A percentile compares a stretch with the other conserved stretches of the same genome.
phyloP scores from a whole-genome alignment of 2,113 vertebrate genomes.

The Oplegnathus fasciatus region DNA sequence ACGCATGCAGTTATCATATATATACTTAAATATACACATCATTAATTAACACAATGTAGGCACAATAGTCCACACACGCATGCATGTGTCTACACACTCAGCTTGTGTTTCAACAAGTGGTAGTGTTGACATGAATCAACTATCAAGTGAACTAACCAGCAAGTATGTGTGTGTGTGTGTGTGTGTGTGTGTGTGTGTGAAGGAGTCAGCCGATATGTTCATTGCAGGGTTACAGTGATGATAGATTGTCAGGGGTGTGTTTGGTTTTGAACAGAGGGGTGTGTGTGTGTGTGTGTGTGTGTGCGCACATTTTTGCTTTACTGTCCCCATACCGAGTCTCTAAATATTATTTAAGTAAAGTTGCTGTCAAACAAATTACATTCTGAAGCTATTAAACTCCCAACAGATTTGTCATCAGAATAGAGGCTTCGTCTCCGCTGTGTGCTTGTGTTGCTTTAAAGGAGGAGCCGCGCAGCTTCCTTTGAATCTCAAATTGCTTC shows the following conservation, averaged over 20 bases:
- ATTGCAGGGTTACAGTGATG: conserved; percentile 52
- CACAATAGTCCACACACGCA: not conserved
- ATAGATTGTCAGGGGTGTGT: conserved; percentile 13
- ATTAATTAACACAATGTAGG: not conserved
- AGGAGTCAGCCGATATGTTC: conserved; percentile 34
- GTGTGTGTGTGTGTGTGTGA: not conserved
- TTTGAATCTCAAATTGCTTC: conserved; percentile 38
- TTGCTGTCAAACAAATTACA: not conserved
- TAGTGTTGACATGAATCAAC: conserved; percentile 27
- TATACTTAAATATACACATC: not conserved
- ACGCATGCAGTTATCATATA: not conserved
- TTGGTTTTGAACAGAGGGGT: not conserved
- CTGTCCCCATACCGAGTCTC: not conserved
- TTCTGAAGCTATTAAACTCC: not conserved
- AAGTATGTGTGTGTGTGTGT: not conserved
- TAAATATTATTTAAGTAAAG: not conserved
- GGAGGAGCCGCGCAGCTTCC: not conserved
- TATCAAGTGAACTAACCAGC: conserved; percentile 13
- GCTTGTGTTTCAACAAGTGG: conserved; percentile 36
- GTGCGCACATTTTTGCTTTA: not conserved
- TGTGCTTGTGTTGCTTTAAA: not conserved
- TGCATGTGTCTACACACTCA: not conserved
- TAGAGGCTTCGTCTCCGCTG: not conserved
- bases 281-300: not conserved
- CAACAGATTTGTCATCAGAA: conserved; percentile 10